Base-by-base conservation (phyloP, 2,888 invertebrate species). In the Cheilosia pagana region DNA sequence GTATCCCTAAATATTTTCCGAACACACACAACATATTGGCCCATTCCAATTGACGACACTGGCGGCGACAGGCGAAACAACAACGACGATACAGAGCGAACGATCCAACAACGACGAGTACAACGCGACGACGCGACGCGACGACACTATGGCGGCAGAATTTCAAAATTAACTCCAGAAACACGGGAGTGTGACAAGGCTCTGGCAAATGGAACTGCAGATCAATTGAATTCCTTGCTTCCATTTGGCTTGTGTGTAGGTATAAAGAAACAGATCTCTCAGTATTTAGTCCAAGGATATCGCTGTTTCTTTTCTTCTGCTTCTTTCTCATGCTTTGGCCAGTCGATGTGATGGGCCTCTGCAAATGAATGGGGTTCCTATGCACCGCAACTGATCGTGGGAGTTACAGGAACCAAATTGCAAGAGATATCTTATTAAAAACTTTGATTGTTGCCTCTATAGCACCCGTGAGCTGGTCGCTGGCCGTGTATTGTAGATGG, bases 61-160 rank as follows among this genome's bases (percentile, higher is more conserved):
- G 70, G 52, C 71, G 60, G 50, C 59, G 59, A 71, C 81, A 63
- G 55, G 62, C 35, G 25, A 71, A 70, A 70, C 75, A 85, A 71
- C 75, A 65, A 79, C 74, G 59, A 85, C 70, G 65, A 70, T 35
- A 35, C 35, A 35, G 78, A 62, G 50, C 60, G 60, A 52, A 41
- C 53, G 68, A 3, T 68, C 63, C 53, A 62, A 79, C 79, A 72
- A 68, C 74, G 63, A 57, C 25, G 39, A 62, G 63, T 55, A 75
- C 79, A 79, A 85, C 74, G 63, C 83, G 57, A 71, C 75, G 83
- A 85, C 83, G 83, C 74, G 63, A 79, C 52, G 67, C 75, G 83
- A 85, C 83, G 83, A 85, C 83, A 85, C 83, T 79, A 79, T 85
- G 83, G 83, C 83, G 83, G 83, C 83, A 85, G 83, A 85, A 85